Evolutionary conservation across 1,140 invertebrate species (phyloP), one percentile per base, ranked within the genome.

Genomic region (Dufourea novaeangliae): DNA sequence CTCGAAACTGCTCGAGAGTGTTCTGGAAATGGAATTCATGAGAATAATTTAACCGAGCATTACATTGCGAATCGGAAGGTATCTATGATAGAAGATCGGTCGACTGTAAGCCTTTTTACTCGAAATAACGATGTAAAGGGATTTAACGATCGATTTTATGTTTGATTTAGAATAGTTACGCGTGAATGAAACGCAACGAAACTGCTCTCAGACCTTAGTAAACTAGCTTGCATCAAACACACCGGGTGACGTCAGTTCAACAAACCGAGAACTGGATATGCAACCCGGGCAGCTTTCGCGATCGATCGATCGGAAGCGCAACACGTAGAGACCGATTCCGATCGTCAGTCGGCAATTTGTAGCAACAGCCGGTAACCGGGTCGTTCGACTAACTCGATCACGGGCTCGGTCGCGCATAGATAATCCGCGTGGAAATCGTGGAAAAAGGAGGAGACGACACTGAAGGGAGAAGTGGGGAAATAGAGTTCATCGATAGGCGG

Each of bases 351-450:
- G 46, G 20, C 56, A 34, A 74, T 68, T 59, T 50, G 63, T 50
- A 57, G 12, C 14, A n/a, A n/a, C n/a, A 44, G 22, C 14, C 72
- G 72, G 52, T 44, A 44, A 68, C 52, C 29, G 17, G 44, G 29
- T 37, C 32, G 59, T 41, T 56, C 4, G 8, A 41, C 50, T 37
- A 44, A 56, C 27, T 41, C 63, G 62, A 57, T 74, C 32, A 44
- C 34, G 14, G 22, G 10, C 11, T 22, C 14, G 44, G 32, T 12
- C n/a, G 4, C 37, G 34, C 41, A 29, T 6, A 0, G 54, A 41
- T 68, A 29, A 39, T 70, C 27, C 56, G 57, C 32, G 57, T 10
- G 37, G 50, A 66, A 50, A 74, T 37, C 20, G 7, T 41, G 34
- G 61, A 29, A 56, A 64, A 54, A 66, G 5, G 46, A 54, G 29